Evolutionary conservation across 1,140 invertebrate species (phyloP).

Genomic region (Ridgeia piscesae): DNA sequence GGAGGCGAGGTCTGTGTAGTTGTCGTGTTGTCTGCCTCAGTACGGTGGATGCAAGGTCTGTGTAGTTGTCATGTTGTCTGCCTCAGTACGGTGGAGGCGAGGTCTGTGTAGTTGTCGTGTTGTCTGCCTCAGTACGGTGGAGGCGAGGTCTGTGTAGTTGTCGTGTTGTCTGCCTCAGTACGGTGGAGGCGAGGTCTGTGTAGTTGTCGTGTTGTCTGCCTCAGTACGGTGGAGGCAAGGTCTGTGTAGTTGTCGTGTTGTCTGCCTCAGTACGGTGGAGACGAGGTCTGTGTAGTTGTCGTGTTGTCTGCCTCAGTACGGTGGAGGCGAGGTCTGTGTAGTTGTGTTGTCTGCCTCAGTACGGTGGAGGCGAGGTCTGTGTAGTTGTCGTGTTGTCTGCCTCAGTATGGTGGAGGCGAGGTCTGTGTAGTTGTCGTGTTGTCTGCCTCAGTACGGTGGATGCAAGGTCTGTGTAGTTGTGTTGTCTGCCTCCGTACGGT

Average conservation of each 20-base stretch:
- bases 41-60: constrained; percentile 27
- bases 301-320: constrained; percentile 2
- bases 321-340: constrained; percentile 31
- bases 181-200: constrained; percentile 32
- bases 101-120: background rate
- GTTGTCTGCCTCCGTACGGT: constrained; percentile 25
- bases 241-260: background rate
- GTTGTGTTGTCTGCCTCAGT: background rate
- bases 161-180: background rate
- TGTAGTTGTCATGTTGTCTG: background rate
- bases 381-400: background rate
- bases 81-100: constrained; percentile 33
- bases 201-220: background rate
- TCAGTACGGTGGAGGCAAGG: constrained; percentile 30
- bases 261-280: constrained; percentile 30
- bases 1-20: constrained; percentile 25
- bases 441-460: constrained; percentile 28
- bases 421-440: background rate
- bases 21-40: background rate
- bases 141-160: constrained; percentile 14
- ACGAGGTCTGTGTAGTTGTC: constrained; percentile 28
- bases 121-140: constrained; percentile 31
- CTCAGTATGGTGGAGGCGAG: constrained; percentile 33
- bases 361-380: constrained; percentile 32
- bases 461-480: background rate